phyloP scores from a whole-genome alignment of 2,888 invertebrate genomes.

The Drosophila nr. fundita region DNA sequence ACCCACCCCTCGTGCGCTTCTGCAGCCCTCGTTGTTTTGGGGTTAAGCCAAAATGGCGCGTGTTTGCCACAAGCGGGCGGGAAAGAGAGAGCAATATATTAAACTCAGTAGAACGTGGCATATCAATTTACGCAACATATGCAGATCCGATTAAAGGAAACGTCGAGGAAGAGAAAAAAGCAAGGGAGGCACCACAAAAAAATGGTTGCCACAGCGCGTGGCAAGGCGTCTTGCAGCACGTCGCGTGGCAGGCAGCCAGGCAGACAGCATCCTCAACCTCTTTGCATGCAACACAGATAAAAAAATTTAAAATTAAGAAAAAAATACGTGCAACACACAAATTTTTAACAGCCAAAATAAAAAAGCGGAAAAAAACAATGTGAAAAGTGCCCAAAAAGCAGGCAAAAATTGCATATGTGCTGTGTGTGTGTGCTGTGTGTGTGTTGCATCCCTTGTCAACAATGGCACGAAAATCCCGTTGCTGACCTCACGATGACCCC shows the following conservation, averaged over 20 bases:
- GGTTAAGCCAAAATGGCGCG: conserved; percentile 77
- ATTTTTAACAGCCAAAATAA: conserved; percentile 51
- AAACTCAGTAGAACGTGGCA: conserved; percentile 50
- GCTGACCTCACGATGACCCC: conserved; percentile 84
- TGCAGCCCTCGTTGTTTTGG: conserved; percentile 56
- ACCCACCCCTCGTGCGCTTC: conserved; percentile 47
- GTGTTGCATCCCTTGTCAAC: conserved; percentile 77
- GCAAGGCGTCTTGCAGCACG: conserved; percentile 42
- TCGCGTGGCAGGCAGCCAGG: conserved; percentile 68
- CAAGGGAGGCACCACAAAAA: conserved; percentile 40
- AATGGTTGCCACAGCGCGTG: conserved; percentile 53
- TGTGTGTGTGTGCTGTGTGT: conserved; percentile 33
- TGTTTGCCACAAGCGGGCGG: conserved; percentile 40
- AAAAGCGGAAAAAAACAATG: conserved; percentile 21
- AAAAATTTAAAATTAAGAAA: conserved; percentile 56
- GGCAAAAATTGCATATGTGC: conserved; percentile 51
- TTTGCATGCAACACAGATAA: conserved; percentile 56
- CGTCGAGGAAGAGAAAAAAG: conserved; percentile 12
- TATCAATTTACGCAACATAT: conserved; percentile 79
- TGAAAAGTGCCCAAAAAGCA: conserved; percentile 63
- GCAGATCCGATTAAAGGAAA: conserved; percentile 72
- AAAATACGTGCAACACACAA: conserved; percentile 39
- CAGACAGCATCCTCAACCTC: conserved; percentile 56
- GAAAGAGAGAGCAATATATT: conserved; percentile 27
- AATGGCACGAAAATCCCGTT: conserved; percentile 80